Conservation (phyloP, 2,888 invertebrate species). For the Xanthia icteritia region DNA sequence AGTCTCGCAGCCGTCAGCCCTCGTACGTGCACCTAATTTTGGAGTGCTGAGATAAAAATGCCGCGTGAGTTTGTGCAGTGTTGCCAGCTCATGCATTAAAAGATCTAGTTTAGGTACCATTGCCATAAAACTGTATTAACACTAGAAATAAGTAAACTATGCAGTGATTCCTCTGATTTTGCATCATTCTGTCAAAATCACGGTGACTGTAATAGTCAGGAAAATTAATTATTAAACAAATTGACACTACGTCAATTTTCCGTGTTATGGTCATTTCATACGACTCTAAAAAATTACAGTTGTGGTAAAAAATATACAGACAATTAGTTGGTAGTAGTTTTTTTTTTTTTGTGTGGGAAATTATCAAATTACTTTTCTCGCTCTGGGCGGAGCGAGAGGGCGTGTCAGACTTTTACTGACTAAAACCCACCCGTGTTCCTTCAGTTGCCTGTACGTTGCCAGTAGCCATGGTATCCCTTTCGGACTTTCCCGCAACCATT, state of each 20-base stretch:
- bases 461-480: too few species aligned
- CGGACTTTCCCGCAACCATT: too few species aligned
- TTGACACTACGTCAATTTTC: background rate
- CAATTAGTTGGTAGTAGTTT: too few species aligned
- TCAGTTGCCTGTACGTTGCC: too few species aligned
- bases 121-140: background rate
- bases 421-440: too few species aligned
- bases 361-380: too few species aligned
- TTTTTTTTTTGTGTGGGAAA: too few species aligned
- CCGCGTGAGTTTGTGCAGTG: conserved; percentile 47
- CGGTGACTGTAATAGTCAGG: background rate
- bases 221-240: background rate
- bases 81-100: conserved; percentile 31
- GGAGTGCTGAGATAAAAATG: conserved; percentile 74
- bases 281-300: background rate
- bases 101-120: background rate
- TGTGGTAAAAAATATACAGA: background rate
- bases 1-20: conserved; percentile 86
- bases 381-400: too few species aligned
- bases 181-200: background rate
- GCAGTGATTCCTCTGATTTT: background rate
- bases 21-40: conserved; percentile 82
- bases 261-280: background rate
- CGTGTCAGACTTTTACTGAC: too few species aligned
- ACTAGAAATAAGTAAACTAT: background rate